These are phyloP conservation scores for Ridgeia piscesae DNA, from an alignment of 1,140 invertebrate genomes.

Conservation along the genomic window DNA sequence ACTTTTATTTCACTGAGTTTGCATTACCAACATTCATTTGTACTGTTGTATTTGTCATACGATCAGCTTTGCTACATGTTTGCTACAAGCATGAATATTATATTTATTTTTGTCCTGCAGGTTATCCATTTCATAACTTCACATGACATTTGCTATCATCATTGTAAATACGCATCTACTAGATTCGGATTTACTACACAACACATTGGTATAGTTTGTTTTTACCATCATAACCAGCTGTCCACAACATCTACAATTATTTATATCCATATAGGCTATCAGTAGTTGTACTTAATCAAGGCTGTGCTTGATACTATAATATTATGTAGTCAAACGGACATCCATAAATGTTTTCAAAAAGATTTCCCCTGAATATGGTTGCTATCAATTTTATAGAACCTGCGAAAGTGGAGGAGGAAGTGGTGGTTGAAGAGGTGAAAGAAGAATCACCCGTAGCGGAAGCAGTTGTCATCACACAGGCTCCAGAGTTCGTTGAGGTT, in stretches of 20 bases:
- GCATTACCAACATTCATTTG: too few relatives aligned
- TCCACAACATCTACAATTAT: background rate
- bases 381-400: background rate
- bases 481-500: conserved; percentile 7
- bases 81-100: too few relatives aligned
- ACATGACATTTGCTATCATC: too few relatives aligned
- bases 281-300: background rate
- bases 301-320: background rate
- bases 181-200: too few relatives aligned
- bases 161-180: too few relatives aligned
- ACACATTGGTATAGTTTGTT: too few relatives aligned
- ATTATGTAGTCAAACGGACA: background rate
- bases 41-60: too few relatives aligned
- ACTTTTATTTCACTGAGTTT: too few relatives aligned
- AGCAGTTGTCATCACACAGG: background rate
- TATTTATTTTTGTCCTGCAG: too few relatives aligned
- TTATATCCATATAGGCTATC: background rate
- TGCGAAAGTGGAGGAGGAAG: background rate
- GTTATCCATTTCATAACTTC: too few relatives aligned
- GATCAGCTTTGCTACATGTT: too few relatives aligned
- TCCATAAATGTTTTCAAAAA: background rate
- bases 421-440: background rate
- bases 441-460: background rate
- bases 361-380: background rate
- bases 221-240: background rate